Base-by-base conservation (phyloP, 2,888 invertebrate genomes). In the Harpalus rufipes region DNA sequence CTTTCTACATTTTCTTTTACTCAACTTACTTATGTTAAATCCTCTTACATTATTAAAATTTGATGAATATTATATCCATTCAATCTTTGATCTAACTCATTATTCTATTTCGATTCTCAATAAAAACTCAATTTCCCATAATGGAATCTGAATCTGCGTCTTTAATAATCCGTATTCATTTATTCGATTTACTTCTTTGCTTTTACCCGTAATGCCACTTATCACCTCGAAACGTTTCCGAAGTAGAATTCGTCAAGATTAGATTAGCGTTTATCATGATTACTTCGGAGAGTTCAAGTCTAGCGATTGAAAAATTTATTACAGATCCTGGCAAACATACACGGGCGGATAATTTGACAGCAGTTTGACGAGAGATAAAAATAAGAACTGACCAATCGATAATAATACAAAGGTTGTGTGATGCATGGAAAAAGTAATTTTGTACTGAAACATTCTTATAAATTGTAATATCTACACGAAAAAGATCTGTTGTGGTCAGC, bases 261-360 rank as follows among this genome's bases (percentile, higher is more conserved):
- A 63, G 25, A 63, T 63, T 63, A 63, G 63, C 63, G 25, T 63
- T 63, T 63, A 21, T 63, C 63, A 21, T 63, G 63, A 63, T 63
- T 63, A 63, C 18, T 7, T 63, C 12, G 63, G 25, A 63, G 21
- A 18, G 59, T 21, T 7, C 12, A 63, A 61, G 12, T 4, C 21
- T 21, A 21, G 18, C 63, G 25, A 63, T 21, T 25, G 63, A 63
- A 63, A 63, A 18, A 63, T 63, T 63, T 21, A 63, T 25, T 51
- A 51, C 44, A 12, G 44, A 12, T 12, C 8, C 12, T 12, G 12
- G 44, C 10, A 51, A 51, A 14, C 58, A 58, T 10, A 61, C 5
- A 61, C 1, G 21, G 61, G 21, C 12, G 16, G 61, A 8, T 21
- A 61, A 61, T 21, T 18, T 61, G 61, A 61, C 10, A 51, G 44